Evolutionary conservation across 2,113 vertebrate species (phyloP).

Genomic region (Eretmochelys imbricata): DNA sequence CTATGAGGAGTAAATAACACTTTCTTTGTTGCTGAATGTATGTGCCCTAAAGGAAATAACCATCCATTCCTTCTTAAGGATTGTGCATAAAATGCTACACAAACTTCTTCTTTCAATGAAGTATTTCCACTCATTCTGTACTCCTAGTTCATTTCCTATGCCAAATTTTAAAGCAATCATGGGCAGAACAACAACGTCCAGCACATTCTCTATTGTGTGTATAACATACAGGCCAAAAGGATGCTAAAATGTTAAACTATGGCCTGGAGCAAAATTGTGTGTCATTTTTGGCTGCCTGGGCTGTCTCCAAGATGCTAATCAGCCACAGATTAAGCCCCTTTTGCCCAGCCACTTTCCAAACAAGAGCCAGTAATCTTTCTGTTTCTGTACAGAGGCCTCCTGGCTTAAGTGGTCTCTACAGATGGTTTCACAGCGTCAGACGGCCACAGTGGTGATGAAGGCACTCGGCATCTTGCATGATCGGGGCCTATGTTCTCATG

Average conservation of each 20-base stretch:
- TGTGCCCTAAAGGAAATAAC: neutral
- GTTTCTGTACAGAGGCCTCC: neutral
- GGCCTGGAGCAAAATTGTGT: neutral
- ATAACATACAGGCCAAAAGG: accelerated
- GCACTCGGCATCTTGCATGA: neutral
- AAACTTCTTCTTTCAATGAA: neutral
- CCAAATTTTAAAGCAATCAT: neutral
- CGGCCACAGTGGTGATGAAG: neutral
- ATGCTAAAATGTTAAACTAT: neutral
- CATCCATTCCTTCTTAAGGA: neutral
- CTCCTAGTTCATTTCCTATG: neutral
- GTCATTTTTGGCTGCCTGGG: conserved; percentile 44
- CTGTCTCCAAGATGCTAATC: conserved; percentile 56
- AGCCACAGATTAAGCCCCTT: conserved; percentile 61
- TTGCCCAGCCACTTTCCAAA: neutral
- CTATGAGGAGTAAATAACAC: too few species aligned
- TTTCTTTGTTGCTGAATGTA: neutral
- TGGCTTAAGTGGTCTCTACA: neutral
- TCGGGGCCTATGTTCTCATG: neutral
- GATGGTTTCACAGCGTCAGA: neutral
- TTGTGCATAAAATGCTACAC: neutral
- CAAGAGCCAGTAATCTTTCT: neutral
- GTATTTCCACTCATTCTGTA: neutral
- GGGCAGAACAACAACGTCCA: neutral
- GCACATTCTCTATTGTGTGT: neutral